A percentile compares a stretch with the other conserved stretches of the same genome.
Conservation (phyloP, 1,140 invertebrate genomes). For the Holcopasites calliopsidis region DNA sequence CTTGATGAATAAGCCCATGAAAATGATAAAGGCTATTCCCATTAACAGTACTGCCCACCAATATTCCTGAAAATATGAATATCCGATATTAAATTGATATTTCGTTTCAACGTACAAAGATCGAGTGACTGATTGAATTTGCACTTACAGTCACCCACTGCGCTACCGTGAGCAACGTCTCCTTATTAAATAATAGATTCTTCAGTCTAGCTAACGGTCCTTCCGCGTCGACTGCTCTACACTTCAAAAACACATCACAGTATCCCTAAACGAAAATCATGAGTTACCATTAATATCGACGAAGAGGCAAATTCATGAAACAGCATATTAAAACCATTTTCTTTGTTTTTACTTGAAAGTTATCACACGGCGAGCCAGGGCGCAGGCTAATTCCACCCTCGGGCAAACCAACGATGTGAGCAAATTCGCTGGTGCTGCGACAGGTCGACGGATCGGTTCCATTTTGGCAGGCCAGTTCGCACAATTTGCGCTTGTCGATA, state of each 20-base stretch:
- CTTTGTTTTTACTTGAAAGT: constrained; percentile 90
- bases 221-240: constrained; percentile 98
- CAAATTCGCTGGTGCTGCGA: constrained; percentile 92
- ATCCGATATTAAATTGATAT: not conserved
- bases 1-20: constrained; percentile 99
- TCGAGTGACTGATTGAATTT: not conserved
- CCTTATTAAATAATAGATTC: constrained; percentile 96
- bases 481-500: constrained; percentile 92
- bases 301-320: not conserved
- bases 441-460: constrained; percentile 89
- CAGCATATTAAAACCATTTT: no score
- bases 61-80: constrained; percentile 84
- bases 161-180: constrained; percentile 91
- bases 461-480: constrained; percentile 97
- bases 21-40: constrained; percentile 93
- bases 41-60: constrained; percentile 98
- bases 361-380: constrained; percentile 98
- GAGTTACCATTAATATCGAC: not conserved
- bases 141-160: constrained; percentile 90
- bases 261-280: constrained; percentile 86
- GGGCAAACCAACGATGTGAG: constrained; percentile 86
- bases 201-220: constrained; percentile 97
- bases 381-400: constrained; percentile 92
- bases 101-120: not conserved
- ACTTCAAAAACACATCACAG: constrained; percentile 99